Base-by-base conservation (phyloP, 2,113 vertebrate genomes). In the Dicerorhinus sumatrensis region DNA sequence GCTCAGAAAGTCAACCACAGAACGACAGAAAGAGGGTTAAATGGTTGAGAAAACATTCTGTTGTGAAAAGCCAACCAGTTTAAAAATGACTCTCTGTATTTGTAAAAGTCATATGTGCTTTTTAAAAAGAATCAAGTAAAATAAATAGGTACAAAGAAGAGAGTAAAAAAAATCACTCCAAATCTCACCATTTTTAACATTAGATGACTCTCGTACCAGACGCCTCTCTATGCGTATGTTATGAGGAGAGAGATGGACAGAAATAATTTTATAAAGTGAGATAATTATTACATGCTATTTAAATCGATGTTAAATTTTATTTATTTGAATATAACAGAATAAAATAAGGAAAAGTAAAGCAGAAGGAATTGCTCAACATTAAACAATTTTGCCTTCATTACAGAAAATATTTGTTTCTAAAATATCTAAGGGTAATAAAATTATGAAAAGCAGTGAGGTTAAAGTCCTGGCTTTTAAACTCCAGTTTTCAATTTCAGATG, bases 401-500 rank as follows among this genome's bases (percentile, higher is more conserved):
- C 12, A 62, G 73, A 95, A 82, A 93, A 72, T 76, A 75, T 33
- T 93, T 96, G 69, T 89, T 96, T 96, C 89, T 65, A 36, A 77
- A 89, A 60, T 95, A 31, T 69, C 82, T 42, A 73, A 76, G 73
- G 72, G 67, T 83, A 46, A 70, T 62, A 92, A 91, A 96, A 96
- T 93, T 70, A 91, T 91, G 92, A 77, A 85, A 84, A 95, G 51
- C 89, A 72, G 36, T 36, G 27, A 96, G 83, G 94, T 88, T 92
- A 48, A 39, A 95, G 89, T 76, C 63, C 80, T 56, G 79, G 69
- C 75, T 95, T 94, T 96, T 96, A 89, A 91, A 91, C 51, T 70
- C 79, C 42, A 80, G 62, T 89, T 95, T 93, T 95, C 97, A 76
- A 60, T 95, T 94, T 97, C 72, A 89, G 90, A 84, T 95, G 39